Evolutionary conservation across 2,113 vertebrate species (phyloP).

Genomic region (Xenopus borealis): DNA sequence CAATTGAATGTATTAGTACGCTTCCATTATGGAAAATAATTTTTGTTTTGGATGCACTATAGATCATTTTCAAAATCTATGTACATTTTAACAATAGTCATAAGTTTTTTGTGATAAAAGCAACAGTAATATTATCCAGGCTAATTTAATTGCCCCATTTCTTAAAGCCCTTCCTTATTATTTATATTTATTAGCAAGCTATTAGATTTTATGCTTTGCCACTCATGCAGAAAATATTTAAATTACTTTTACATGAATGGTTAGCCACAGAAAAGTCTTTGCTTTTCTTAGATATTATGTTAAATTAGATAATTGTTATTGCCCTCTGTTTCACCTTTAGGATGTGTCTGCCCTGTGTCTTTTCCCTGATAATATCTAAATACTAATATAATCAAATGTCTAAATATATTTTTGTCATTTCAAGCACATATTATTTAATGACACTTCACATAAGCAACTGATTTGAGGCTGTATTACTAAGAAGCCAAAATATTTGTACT

Average conservation of each 20-base stretch:
- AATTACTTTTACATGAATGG: slow-evolving; percentile 37
- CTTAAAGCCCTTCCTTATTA: slow-evolving; percentile 24
- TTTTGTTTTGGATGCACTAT: slow-evolving; percentile 14
- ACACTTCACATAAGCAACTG: neutral
- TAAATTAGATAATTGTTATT: slow-evolving; percentile 44
- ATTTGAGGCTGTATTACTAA: neutral
- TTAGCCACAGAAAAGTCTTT: slow-evolving; percentile 36
- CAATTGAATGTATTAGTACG: too few species aligned
- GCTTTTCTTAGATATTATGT: slow-evolving; percentile 36
- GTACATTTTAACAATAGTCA: slow-evolving; percentile 19
- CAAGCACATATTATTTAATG: neutral
- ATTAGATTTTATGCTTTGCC: slow-evolving; percentile 42
- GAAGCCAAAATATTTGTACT: neutral
- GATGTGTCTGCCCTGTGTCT: slow-evolving; percentile 16
- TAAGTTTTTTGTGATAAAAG: slow-evolving; percentile 22
- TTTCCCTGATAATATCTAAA: slow-evolving; percentile 9
- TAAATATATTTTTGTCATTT: neutral
- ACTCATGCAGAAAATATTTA: slow-evolving; percentile 29
- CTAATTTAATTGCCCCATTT: slow-evolving; percentile 45
- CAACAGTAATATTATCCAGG: slow-evolving; percentile 36
- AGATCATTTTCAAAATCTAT: neutral
- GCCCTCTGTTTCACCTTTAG: slow-evolving; percentile 34
- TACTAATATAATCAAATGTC: neutral
- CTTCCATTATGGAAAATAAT: neutral
- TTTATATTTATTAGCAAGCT: slow-evolving; percentile 39